Evolutionary conservation across 2,888 invertebrate genomes (phyloP), one percentile per base, ranked within the genome.

Genomic region (Tenthredo distinguenda): DNA sequence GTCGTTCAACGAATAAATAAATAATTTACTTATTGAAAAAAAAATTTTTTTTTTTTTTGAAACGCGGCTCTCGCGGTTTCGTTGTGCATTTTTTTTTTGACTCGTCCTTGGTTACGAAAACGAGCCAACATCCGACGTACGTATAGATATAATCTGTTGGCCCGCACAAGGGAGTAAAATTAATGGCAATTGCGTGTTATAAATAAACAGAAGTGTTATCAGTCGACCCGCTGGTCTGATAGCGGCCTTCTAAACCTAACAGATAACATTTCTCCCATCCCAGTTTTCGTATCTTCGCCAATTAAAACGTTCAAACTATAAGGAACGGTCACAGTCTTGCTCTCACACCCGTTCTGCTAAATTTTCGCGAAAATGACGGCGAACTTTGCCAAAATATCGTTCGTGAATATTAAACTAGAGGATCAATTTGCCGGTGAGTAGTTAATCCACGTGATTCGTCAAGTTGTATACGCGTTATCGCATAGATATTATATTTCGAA

Each of bases 191-290:
- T 68, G 21, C 84, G 84, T 68, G 84, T 87, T 89, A 88, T 87
- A 88, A 90, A 90, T 89, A 89, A 84, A 74, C 86, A 85, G 87
- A 68, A 62, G 85, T 88, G 89, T 90, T 91, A 91, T 91, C 91
- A 79, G 85, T 76, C 89, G 91, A 92, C 90, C 90, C 90, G 88
- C 86, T 62, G 62, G 37, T 58, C 62, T 81, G 62, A 58, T 62
- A 81, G 62, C 81, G 62, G 81, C 81, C 58, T 81, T 81, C 81
- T 58, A 81, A 81, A 81, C 62, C 21, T 21, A 40, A 58, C 40
- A 81, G 81, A 81, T 81, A 81, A 81, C 81, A 81, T 62, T 81
- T 81, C 81, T 81, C 81, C 43, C 62, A 37, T 81, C 62, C 40
- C 58, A 40, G n/a, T 1, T 37, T 37, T 81, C 21, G 21, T n/a